Percentiles rank a stretch among this genome's conserved stretches.
These are phyloP conservation scores for Leptopilina drosophilae DNA, from an alignment of 2,888 invertebrate genomes.

Conservation along the genomic window DNA sequence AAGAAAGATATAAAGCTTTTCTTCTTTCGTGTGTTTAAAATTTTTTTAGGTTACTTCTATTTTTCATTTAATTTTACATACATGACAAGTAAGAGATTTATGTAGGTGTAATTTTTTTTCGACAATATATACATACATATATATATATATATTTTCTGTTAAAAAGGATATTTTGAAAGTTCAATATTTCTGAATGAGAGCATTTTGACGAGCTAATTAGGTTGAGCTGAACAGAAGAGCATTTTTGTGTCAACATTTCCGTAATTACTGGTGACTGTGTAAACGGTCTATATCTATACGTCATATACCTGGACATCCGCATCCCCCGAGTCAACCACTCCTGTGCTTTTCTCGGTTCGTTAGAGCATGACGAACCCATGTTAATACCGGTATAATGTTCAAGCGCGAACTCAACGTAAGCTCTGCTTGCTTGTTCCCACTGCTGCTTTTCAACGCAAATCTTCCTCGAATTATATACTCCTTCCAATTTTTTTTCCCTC, in stretches of 20 bases:
- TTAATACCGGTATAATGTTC: conserved; percentile 65
- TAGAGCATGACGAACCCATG: conserved; percentile 60
- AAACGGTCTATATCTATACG: conserved; percentile 44
- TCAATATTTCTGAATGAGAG: neutral
- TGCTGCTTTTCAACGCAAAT: conserved; percentile 1
- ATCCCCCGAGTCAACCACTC: conserved; percentile 4
- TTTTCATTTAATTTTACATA: too few species aligned
- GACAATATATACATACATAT: too few species aligned
- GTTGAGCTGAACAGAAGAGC: conserved; percentile 14
- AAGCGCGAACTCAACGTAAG: conserved; percentile 51
- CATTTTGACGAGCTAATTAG: neutral
- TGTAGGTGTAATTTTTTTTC: too few species aligned
- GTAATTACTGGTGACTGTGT: conserved; percentile 61
- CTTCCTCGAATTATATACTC: neutral
- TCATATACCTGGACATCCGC: conserved; percentile 41
- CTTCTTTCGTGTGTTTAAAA: too few species aligned
- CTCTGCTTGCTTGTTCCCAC: conserved; percentile 13
- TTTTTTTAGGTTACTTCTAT: too few species aligned
- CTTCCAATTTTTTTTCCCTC: too few species aligned
- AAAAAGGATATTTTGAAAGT: neutral
- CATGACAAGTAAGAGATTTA: too few species aligned
- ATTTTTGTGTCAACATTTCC: conserved; percentile 60
- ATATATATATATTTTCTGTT: too few species aligned
- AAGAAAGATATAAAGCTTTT: too few species aligned
- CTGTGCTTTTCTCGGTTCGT: conserved; percentile 61